Conservation (phyloP, 2,888 invertebrate species). For the Drosophila subquinaria region DNA sequence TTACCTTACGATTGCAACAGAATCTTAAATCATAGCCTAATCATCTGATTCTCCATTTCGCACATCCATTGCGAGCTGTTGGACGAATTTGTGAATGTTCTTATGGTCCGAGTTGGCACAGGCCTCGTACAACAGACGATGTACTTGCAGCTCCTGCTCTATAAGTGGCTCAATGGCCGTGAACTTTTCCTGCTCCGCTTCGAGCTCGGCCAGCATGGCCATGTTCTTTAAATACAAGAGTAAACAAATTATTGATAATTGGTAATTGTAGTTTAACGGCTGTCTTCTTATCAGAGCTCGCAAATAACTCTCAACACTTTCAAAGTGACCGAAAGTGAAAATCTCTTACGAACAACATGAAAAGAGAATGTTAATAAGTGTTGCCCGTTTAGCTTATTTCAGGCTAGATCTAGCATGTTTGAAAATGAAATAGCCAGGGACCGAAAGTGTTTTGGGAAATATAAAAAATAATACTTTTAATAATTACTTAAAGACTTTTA, state of each 20-base stretch:
- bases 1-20: not conserved
- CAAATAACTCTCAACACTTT: no score
- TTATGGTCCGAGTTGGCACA: constrained; percentile 36
- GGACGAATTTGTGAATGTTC: constrained; percentile 37
- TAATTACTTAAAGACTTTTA: no score
- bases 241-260: not conserved
- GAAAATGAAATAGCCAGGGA: no score
- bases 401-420: no score
- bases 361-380: no score
- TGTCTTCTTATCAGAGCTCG: no score
- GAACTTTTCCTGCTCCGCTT: constrained; percentile 53
- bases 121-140: constrained; percentile 36
- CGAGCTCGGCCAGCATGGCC: constrained; percentile 60
- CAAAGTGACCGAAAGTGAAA: no score
- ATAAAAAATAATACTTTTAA: no score
- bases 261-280: no score
- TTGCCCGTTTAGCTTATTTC: no score
- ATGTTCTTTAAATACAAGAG: constrained; percentile 52
- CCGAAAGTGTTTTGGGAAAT: no score
- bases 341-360: no score
- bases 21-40: not conserved
- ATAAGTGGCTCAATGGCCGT: constrained; percentile 40
- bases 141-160: constrained; percentile 51
- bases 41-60: not conserved
- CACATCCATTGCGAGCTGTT: constrained; percentile 7